A percentile compares a stretch with the other conserved stretches of the same genome.
These are phyloP conservation scores for Cynodonichthys magdalenae DNA, from an alignment of 2,797 vertebrate species.

Conservation along the genomic window DNA sequence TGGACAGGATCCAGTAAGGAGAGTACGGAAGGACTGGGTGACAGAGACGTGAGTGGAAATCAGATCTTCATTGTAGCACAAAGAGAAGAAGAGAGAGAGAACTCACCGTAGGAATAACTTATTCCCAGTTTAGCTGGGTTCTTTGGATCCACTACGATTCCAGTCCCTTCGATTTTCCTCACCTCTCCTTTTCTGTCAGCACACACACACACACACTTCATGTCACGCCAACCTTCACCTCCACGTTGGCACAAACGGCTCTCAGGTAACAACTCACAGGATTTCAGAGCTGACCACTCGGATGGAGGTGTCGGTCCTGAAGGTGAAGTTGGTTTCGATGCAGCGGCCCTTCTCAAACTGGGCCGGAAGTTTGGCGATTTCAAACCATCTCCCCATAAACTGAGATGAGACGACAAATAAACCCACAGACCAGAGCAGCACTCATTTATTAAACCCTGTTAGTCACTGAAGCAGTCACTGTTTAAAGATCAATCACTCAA, in stretches of 20 bases:
- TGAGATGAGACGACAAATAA: conserved; percentile 50
- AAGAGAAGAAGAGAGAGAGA: too few species aligned
- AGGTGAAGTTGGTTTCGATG: conserved; percentile 88
- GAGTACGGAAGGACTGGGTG: conserved; percentile 85
- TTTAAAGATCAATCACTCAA: too few species aligned
- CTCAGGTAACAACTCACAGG: conserved; percentile 79
- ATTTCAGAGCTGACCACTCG: conserved; percentile 88
- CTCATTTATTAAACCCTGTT: too few species aligned
- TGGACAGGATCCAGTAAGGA: conserved; percentile 91
- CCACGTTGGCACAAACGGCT: conserved; percentile 24
- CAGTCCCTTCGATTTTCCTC: conserved; percentile 83
- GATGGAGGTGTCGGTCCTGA: conserved; percentile 83
- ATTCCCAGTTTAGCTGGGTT: conserved; percentile 89
- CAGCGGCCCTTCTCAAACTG: conserved; percentile 90
- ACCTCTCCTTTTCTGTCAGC: conserved; percentile 82
- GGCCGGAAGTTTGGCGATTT: conserved; percentile 90
- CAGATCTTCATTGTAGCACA: background rate
- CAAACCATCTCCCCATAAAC: conserved; percentile 94
- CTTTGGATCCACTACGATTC: conserved; percentile 80
- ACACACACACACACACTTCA: conserved; percentile 23
- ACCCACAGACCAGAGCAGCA: background rate
- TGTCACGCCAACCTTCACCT: conserved; percentile 12
- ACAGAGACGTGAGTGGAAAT: background rate
- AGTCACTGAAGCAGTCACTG: too few species aligned
- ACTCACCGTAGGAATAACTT: conserved; percentile 88